These are phyloP conservation scores for Ataeniobius toweri DNA, from an alignment of 2,797 vertebrate genomes.

Conservation along the genomic window DNA sequence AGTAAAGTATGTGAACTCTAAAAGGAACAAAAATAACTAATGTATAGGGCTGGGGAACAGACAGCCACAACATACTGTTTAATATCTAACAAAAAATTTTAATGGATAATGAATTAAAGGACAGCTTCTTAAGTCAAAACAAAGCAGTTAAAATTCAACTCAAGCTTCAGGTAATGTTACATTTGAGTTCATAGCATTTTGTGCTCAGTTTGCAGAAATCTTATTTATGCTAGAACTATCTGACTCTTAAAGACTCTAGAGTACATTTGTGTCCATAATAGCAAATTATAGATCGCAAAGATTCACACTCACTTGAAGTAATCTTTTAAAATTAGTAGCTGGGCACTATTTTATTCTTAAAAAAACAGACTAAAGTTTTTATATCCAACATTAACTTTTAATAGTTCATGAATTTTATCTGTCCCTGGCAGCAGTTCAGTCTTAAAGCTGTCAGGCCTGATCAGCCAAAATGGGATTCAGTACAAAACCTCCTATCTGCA, in stretches of 20 bases:
- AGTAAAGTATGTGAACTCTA: too few species aligned
- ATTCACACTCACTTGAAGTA: neutral
- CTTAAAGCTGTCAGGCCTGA: conserved; percentile 4
- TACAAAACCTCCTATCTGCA: conserved; percentile 8
- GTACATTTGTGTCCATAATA: neutral
- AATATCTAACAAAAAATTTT: too few species aligned
- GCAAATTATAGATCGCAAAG: neutral
- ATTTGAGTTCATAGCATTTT: neutral
- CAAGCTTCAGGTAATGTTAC: neutral
- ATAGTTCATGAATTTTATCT: conserved; percentile 9
- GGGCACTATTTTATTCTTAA: neutral
- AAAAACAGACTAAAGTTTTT: conserved; percentile 1
- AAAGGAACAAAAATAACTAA: too few species aligned
- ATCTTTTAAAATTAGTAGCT: neutral
- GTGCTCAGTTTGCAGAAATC: neutral
- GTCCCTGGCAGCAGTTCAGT: conserved; percentile 6
- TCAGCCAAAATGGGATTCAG: conserved; percentile 19
- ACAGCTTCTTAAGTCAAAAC: too few species aligned
- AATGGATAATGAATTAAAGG: too few species aligned
- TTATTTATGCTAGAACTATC: neutral
- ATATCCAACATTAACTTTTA: neutral
- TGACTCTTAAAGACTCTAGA: neutral
- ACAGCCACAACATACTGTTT: too few species aligned
- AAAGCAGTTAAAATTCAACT: too few species aligned
- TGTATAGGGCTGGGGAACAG: too few species aligned